Conservation (phyloP, 2,113 vertebrate species). For the Dicerorhinus sumatrensis region DNA sequence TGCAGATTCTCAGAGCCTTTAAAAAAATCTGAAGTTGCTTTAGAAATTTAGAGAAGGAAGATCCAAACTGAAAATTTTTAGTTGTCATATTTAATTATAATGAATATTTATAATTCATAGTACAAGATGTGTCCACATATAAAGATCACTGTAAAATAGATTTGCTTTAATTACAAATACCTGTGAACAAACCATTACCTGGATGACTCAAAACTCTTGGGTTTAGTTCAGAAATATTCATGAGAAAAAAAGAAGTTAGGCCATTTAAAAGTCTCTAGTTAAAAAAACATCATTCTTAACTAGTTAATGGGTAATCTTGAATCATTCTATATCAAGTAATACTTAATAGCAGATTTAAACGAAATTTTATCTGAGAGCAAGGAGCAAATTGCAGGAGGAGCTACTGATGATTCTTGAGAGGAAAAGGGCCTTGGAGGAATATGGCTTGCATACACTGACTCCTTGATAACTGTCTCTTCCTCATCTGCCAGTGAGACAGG, state of each 20-base stretch:
- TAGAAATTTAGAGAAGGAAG: conserved; percentile 27
- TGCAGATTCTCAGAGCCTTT: background rate
- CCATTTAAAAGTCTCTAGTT: background rate
- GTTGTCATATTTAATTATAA: conserved; percentile 22
- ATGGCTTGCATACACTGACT: background rate
- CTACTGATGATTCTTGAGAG: background rate
- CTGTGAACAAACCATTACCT: background rate
- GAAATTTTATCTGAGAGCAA: background rate
- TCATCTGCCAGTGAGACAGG: background rate
- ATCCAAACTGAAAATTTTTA: conserved; percentile 36
- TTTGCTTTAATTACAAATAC: conserved; percentile 47
- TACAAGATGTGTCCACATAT: background rate
- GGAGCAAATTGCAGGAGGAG: background rate
- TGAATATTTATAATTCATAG: background rate
- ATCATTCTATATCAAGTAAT: conserved; percentile 6
- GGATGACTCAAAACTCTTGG: background rate
- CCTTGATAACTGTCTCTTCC: background rate
- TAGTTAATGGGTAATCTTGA: conserved; percentile 5
- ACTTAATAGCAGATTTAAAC: background rate
- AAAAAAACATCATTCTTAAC: background rate
- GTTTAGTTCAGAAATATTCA: background rate
- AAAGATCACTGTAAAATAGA: background rate
- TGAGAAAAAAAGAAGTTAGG: background rate
- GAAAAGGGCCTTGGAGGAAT: background rate
- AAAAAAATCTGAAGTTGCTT: background rate